These are phyloP conservation scores for Porphyrio hochstetteri DNA, from an alignment of 2,113 vertebrate species.

Conservation along the genomic window DNA sequence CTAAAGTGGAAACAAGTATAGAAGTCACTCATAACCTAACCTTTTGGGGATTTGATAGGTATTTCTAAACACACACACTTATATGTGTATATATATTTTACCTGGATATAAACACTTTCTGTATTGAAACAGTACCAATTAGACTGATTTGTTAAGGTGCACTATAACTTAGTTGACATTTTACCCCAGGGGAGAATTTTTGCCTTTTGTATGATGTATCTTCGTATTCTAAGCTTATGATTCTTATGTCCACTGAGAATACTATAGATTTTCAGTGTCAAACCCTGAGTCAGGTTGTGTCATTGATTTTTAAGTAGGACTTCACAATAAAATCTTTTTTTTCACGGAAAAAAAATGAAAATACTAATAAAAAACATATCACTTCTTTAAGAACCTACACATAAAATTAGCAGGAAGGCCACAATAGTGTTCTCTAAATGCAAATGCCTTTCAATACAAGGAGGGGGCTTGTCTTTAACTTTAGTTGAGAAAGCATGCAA, in stretches of 20 bases:
- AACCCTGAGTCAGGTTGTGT: background rate
- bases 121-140: background rate
- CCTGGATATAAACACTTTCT: background rate
- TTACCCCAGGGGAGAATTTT: slow-evolving; percentile 4
- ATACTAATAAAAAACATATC: slow-evolving; percentile 41
- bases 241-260: background rate
- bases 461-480: background rate
- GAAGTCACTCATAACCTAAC: background rate
- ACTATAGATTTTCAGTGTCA: slow-evolving; percentile 31
- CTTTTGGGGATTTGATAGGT: background rate
- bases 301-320: slow-evolving; percentile 55
- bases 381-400: background rate
- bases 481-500: background rate
- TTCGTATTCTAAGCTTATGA: background rate
- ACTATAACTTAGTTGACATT: background rate
- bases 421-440: background rate
- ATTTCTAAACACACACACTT: background rate
- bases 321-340: slow-evolving; percentile 48
- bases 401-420: background rate
- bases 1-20: background rate
- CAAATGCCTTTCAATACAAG: background rate
- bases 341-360: slow-evolving; percentile 13
- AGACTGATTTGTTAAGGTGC: slow-evolving; percentile 2
- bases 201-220: background rate
- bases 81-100: background rate